phyloP scores from a whole-genome alignment of 2,797 vertebrate species.

The Sebastes steindachneri region DNA sequence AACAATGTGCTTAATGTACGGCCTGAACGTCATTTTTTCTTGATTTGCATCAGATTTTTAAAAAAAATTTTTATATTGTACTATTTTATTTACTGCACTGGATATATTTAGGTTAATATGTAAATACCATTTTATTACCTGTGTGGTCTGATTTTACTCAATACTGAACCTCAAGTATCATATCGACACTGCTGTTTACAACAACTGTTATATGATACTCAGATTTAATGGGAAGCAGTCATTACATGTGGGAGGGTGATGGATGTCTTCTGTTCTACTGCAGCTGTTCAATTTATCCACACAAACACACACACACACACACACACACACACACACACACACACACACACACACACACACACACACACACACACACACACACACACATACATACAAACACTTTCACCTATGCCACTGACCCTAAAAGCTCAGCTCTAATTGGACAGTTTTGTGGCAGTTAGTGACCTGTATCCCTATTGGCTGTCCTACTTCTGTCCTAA shows the following conservation, averaged over 20 bases:
- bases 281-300: background rate
- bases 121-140: background rate
- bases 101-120: background rate
- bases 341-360: background rate
- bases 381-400: background rate
- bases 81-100: background rate
- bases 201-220: background rate
- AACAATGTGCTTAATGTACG: background rate
- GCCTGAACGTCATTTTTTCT: background rate
- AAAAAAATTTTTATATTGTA: background rate
- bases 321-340: no score
- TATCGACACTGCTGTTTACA: background rate
- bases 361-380: background rate
- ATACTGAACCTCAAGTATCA: background rate
- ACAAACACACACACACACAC: background rate
- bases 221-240: background rate
- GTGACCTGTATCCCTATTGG: background rate
- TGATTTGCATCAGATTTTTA: background rate
- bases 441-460: slow-evolving; percentile 5
- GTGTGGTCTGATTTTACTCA: background rate
- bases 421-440: slow-evolving; percentile 25
- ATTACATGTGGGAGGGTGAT: background rate
- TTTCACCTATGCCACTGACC: background rate
- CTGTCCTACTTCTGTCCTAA: background rate
- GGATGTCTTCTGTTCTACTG: background rate